Evolutionary conservation across 1,140 invertebrate genomes (phyloP), one percentile per base, ranked within the genome.

Genomic region (Aphaenogaster rudis): DNA sequence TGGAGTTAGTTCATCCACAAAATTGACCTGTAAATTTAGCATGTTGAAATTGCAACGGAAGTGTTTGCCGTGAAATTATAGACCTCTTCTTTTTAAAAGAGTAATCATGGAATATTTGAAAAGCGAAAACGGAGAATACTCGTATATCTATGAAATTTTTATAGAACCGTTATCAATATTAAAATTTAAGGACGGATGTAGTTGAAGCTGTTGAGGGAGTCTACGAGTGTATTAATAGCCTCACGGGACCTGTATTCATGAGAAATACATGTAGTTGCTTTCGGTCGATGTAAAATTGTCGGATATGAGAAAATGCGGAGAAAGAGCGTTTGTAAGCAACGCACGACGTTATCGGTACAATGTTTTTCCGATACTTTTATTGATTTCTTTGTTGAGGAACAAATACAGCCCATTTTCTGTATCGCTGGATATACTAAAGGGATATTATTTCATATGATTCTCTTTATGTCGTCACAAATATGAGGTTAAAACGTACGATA

Each of bases 391-490:
- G 36, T 74, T 21, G 28, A 28, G 36, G 50, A 48, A 84, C 54
- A 76, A 61, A 84, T 84, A 76, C 33, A 21, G n/a, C 28, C 28
- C 54, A 50, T 63, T 76, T 74, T 50, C 78, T 36, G 13, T 54
- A 52, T 72, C 80, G n/a, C n/a, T 13, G n/a, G 42, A 50, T 61
- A 48, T 39, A 28, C 42, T 76, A 61, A 76, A 28, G 7, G 57
- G 69, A 76, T 84, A 64, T 84, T 84, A 76, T 84, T 84, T 84
- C 42, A 39, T 76, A 74, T 13, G 28, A 72, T 36, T 21, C 42
- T 21, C 33, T 84, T 84, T 63, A 76, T 39, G 33, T 42, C 42
- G 42, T 52, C 33, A n/a, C 15, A 74, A 72, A 82, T 61, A 74
- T 61, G 11, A 76, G 21, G 13, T 36, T 61, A 76, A 72, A 72